Conservation (phyloP, 2,113 vertebrate genomes). For the Zootoca vivipara region DNA sequence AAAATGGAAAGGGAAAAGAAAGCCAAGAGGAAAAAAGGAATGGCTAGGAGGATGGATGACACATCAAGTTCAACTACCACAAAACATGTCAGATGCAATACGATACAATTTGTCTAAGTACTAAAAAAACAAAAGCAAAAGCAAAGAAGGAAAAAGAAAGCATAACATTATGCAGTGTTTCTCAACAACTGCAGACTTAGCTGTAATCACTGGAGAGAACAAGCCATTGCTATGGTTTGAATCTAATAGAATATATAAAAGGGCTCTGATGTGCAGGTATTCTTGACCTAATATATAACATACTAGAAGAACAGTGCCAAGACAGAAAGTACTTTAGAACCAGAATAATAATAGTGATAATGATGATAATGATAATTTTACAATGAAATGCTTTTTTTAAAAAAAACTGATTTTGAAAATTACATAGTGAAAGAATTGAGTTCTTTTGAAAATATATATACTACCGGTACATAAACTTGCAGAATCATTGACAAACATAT, state of each 20-base stretch:
- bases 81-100: background rate
- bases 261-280: background rate
- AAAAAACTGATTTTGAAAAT: background rate
- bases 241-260: background rate
- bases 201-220: background rate
- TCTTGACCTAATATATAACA: background rate
- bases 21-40: background rate
- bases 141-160: no score
- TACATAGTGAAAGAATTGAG: background rate
- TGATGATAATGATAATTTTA: no score
- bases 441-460: background rate
- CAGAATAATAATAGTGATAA: no score
- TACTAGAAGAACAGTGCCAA: background rate
- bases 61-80: background rate
- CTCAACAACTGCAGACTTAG: background rate
- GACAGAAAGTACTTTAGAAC: background rate
- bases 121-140: background rate
- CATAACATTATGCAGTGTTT: background rate
- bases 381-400: no score
- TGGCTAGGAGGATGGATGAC: no score
- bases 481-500: background rate
- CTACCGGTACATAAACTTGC: background rate
- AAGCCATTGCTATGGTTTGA: background rate
- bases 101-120: background rate
- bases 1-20: background rate